Evolutionary conservation across 2,888 invertebrate species (phyloP).

Genomic region (Myopa testacea): DNA sequence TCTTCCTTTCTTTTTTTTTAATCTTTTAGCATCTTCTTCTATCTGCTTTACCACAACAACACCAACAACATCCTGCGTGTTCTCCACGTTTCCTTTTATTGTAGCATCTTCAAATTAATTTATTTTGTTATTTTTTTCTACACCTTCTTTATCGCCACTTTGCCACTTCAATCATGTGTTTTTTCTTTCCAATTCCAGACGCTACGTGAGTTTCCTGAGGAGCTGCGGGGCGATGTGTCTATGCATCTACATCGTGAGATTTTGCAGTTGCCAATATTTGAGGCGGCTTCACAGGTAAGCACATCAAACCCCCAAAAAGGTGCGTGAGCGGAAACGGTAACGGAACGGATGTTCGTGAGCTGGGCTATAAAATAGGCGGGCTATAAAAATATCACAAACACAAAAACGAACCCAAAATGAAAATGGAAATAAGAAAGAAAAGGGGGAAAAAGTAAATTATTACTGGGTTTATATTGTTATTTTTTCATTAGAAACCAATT

Average conservation of each 20-base stretch:
- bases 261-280: slow-evolving; percentile 93
- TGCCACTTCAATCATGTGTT: slow-evolving; percentile 33
- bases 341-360: no score
- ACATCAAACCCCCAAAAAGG: not conserved
- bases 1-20: no score
- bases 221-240: slow-evolving; percentile 93
- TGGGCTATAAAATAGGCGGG: not conserved
- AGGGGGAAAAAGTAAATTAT: not conserved
- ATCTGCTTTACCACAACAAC: no score
- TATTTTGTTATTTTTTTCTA: slow-evolving; percentile 24
- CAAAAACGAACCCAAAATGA: not conserved
- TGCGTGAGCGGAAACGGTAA: no score
- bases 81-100: not conserved
- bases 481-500: slow-evolving; percentile 8
- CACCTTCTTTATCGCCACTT: slow-evolving; percentile 41
- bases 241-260: slow-evolving; percentile 96
- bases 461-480: not conserved
- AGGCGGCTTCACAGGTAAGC: slow-evolving; percentile 84
- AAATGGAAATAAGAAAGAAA: no score
- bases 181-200: slow-evolving; percentile 72
- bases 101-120: not conserved
- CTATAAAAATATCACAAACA: slow-evolving; percentile 21
- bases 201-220: slow-evolving; percentile 95
- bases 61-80: no score
- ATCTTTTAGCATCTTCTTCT: no score